Base-by-base conservation (phyloP, 2,797 vertebrate genomes). In the Lerista edwardsae region DNA sequence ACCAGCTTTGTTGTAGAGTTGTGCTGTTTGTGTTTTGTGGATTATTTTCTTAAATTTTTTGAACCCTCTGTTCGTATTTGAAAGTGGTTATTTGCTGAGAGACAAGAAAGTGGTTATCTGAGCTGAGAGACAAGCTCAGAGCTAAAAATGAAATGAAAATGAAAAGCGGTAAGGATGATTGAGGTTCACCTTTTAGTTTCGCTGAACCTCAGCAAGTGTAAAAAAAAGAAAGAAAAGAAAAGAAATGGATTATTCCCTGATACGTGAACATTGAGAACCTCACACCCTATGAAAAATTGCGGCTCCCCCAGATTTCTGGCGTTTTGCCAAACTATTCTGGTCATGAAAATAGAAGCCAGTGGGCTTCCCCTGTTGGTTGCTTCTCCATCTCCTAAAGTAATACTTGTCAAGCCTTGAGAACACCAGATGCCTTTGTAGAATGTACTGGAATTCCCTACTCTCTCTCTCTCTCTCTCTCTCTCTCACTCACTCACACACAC, bases 301-400 rank as follows among this genome's bases (percentile, higher is more conserved):
- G n/a, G 21, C 21, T 91, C 75, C 64, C 61, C 55, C 44, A 72
- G 84, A 2, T 41, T 44, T 47, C 69, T 80, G 79, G 41, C 65
- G 25, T 75, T 0, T 81, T 77, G 21, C 36, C n/a, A 39, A 31
- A 39, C 34, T 62, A 31, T 79, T 79, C 10, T 65, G 4, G 1
- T 1, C 67, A 72, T 34, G 71, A 51, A 75, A 57, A 41, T 19
- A 31, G 55, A 73, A 71, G 17, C 25, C n/a, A 1, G 77, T 47
- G 55, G 1, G 62, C 79, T 39, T 0, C 2, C 14, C 36, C 31
- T 62, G 51, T 77, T 47, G 31, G 23, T 78, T 15, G 14, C 36
- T 73, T 79, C 31, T 79, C 31, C 2, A 6, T 73, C 1, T 39
- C 29, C 2, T 29, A 71, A 75, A 88, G 61, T 73, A 73, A 72